Conservation (phyloP, 2,113 vertebrate species). For the Lagenorhynchus albirostris region DNA sequence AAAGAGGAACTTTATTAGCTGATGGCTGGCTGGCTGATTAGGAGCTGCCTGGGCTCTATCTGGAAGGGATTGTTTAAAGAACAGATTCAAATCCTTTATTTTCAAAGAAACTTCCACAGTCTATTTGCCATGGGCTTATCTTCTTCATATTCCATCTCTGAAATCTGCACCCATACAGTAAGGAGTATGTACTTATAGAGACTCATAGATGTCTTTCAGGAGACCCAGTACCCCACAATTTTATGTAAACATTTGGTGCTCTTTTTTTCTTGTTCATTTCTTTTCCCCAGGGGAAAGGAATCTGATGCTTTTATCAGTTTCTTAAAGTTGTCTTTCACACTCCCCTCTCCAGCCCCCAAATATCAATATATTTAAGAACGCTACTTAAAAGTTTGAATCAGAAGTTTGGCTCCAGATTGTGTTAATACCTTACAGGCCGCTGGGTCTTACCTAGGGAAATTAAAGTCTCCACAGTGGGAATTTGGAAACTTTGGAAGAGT, state of each 20-base stretch:
- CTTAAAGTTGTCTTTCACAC: neutral
- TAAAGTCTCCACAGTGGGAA: neutral
- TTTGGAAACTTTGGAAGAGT: neutral
- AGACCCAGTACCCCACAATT: neutral
- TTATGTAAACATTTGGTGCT: neutral
- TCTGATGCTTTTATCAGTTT: neutral
- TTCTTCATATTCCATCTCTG: neutral
- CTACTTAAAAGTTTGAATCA: neutral
- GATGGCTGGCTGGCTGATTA: neutral
- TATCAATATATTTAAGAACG: neutral
- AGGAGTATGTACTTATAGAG: neutral
- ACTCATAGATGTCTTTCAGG: neutral
- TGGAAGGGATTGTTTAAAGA: neutral
- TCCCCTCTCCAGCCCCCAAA: rapidly evolving
- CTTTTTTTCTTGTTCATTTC: neutral
- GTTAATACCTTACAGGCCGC: neutral
- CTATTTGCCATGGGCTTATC: neutral
- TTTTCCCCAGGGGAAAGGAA: neutral
- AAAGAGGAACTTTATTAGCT: neutral
- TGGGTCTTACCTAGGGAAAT: neutral
- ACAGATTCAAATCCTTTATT: neutral
- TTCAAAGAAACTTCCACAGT: neutral
- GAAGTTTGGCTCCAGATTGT: neutral
- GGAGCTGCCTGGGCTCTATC: neutral
- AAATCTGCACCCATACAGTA: neutral